Base-by-base conservation (phyloP, 2,888 invertebrate species). In the Eulithis prunata region DNA sequence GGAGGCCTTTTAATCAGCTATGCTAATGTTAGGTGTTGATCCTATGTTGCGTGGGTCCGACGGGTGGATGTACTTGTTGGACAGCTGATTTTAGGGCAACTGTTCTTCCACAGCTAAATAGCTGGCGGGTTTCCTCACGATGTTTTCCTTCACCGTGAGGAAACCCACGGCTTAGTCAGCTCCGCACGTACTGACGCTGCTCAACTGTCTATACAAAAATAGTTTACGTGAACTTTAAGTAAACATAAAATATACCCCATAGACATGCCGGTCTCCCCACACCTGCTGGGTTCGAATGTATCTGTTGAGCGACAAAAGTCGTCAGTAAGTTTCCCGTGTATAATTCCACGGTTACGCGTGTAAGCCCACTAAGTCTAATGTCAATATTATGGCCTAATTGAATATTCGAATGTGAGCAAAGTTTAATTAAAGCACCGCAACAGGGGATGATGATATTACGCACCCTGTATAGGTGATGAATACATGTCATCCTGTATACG, bases 1-100 rank as follows among this genome's bases (percentile, higher is more conserved):
- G 84, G 84, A 87, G 89, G 88, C 90, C 89, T 92, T 91, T 91
- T 92, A 92, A 92, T 92, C 91, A 92, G 90, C 89, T 90, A 90
- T 90, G 90, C 88, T 90, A 92, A 92, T 91, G 90, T 89, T 86
- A 88, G 88, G 85, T 87, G 89, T 88, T 87, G 87, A 88, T 89
- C 86, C 86, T 80, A 82, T 78, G 52, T 53, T 28, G 56, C n/a
- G 43, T 62, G 51, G 66, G 56, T 59, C 56, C 51, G 12, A 46
- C 12, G 45, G 36, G 38, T 38, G 41, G 10, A 7, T 14, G 49
- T 49, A n/a, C 21, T 28, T 10, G 21, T 28, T 47, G 43, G 8
- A 66, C 66, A 45, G 46, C 55, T 58, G 21, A 66, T 58, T 52
- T 47, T 4, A 14, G 13, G 32, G 36, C 52, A 46, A 57, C 38